phyloP scores from a whole-genome alignment of 2,888 invertebrate species.

The Terebella lapidaria region DNA sequence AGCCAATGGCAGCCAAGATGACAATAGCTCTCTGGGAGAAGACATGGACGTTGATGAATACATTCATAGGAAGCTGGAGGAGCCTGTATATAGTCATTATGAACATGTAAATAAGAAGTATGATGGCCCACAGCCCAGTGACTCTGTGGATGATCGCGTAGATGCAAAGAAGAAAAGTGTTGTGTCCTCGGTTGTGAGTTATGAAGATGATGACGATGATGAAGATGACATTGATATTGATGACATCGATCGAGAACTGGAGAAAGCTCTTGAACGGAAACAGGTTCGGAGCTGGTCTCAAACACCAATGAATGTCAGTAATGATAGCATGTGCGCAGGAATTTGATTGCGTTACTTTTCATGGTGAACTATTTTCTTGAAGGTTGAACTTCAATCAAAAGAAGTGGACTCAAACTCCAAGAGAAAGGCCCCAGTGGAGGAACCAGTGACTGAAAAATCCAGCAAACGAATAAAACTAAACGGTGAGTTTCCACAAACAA shows the following conservation, averaged over 20 bases:
- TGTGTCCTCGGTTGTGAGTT: background rate
- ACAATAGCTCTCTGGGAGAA: background rate
- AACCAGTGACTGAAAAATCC: too few relatives aligned
- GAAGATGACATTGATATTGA: slow-evolving; percentile 28
- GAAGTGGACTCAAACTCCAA: too few relatives aligned
- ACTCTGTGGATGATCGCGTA: background rate
- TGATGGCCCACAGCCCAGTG: background rate
- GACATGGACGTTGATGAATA: slow-evolving; percentile 1
- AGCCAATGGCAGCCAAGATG: background rate
- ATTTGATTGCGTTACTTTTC: too few relatives aligned
- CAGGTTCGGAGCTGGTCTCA: slow-evolving; percentile 22
- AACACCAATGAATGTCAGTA: too few relatives aligned
- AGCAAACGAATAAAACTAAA: too few relatives aligned
- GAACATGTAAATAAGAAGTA: slow-evolving; percentile 9
- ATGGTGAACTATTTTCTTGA: too few relatives aligned
- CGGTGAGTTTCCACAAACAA: too few relatives aligned
- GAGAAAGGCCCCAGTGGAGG: too few relatives aligned
- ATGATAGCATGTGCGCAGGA: too few relatives aligned
- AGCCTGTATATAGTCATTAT: slow-evolving; percentile 9
- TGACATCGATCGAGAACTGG: slow-evolving; percentile 45
- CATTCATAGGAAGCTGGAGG: slow-evolving; percentile 8
- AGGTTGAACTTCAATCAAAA: too few relatives aligned
- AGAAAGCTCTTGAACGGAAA: slow-evolving; percentile 42
- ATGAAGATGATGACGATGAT: background rate
- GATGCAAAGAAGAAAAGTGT: background rate